These are phyloP conservation scores for Lymantria dispar DNA, from an alignment of 2,888 invertebrate genomes.

Conservation along the genomic window DNA sequence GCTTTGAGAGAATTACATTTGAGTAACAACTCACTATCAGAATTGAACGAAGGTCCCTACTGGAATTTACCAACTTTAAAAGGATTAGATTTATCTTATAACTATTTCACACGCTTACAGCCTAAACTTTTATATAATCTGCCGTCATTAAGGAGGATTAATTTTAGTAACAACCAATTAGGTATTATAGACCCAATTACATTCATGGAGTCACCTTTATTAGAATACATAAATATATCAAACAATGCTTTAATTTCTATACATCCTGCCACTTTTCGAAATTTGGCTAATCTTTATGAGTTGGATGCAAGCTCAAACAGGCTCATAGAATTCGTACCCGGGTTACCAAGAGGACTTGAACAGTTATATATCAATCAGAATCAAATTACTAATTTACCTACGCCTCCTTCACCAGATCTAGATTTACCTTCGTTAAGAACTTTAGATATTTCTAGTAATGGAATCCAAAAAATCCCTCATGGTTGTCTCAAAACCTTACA, in stretches of 20 bases:
- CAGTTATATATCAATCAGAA: conserved; percentile 88
- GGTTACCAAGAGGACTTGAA: conserved; percentile 89
- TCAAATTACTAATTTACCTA: conserved; percentile 85
- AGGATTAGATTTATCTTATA: conserved; percentile 90
- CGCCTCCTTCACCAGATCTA: conserved; percentile 85
- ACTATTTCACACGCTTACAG: conserved; percentile 87
- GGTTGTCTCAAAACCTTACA: conserved; percentile 85
- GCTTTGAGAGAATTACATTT: conserved; percentile 91
- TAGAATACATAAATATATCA: conserved; percentile 92
- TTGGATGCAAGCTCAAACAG: conserved; percentile 89
- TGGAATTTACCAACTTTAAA: conserved; percentile 93
- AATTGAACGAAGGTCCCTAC: conserved; percentile 87
- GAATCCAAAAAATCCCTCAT: conserved; percentile 86
- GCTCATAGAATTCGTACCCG: conserved; percentile 88
- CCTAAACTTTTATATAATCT: conserved; percentile 88
- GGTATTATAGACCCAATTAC: conserved; percentile 87
- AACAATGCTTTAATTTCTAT: conserved; percentile 86
- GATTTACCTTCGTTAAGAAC: conserved; percentile 88
- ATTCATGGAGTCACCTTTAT: conserved; percentile 86
- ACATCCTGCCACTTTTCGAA: conserved; percentile 89
- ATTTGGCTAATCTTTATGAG: conserved; percentile 88
- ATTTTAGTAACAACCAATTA: conserved; percentile 89
- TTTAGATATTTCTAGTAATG: conserved; percentile 89
- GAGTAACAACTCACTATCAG: conserved; percentile 91
- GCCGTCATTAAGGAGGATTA: conserved; percentile 88